These are phyloP conservation scores for Grallaria varia DNA, from an alignment of 2,113 vertebrate species.

Conservation along the genomic window DNA sequence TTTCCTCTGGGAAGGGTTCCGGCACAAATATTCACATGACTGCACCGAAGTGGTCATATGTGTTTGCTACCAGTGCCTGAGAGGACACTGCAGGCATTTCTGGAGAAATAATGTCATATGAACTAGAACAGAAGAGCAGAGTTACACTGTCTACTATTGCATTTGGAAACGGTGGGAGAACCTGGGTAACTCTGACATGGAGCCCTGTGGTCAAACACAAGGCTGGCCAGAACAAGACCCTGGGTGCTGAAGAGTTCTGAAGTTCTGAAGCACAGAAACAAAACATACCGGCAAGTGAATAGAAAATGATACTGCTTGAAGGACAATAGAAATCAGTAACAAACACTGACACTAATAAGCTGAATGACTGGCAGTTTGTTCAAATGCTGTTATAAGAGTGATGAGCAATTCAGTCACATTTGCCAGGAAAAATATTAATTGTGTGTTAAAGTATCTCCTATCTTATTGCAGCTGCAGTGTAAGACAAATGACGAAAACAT, in stretches of 20 bases:
- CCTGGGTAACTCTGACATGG: neutral
- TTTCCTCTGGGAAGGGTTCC: neutral
- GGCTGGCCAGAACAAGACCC: neutral
- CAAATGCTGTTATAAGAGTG: neutral
- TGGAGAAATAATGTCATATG: neutral
- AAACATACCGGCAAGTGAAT: neutral
- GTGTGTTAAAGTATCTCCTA: neutral
- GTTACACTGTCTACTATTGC: neutral
- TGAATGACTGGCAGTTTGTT: conserved; percentile 49
- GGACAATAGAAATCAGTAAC: neutral
- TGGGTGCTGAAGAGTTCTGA: neutral
- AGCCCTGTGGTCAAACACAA: neutral
- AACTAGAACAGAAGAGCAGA: neutral
- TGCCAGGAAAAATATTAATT: conserved; percentile 38
- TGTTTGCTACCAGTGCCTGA: neutral
- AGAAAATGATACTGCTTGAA: neutral
- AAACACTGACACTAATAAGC: conserved; percentile 37
- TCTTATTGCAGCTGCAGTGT: neutral
- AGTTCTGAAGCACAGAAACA: neutral
- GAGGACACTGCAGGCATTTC: neutral
- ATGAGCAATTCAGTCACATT: conserved; percentile 28
- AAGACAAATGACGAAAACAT: conserved; percentile 11
- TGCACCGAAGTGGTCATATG: neutral
- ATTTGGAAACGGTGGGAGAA: neutral
- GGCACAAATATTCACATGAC: neutral